Evolutionary conservation across 2,113 vertebrate species (phyloP), one percentile per base, ranked within the genome.

Genomic region (Pollachius pollachius): DNA sequence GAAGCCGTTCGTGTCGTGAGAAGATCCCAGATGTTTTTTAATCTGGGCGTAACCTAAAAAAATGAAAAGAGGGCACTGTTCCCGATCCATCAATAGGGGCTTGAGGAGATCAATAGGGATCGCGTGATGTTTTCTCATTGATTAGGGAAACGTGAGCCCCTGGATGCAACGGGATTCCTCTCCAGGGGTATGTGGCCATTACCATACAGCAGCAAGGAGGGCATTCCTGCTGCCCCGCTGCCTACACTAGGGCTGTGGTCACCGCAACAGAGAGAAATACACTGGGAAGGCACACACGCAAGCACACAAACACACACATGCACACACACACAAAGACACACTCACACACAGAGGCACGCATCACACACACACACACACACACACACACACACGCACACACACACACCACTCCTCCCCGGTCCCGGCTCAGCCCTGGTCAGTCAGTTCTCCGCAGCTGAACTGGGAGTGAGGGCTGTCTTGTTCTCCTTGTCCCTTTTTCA

Each of bases 121-220:
- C 87, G 87, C 79, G 87, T 89, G 90, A 91, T 91, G 87, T 87
- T 91, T 92, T 88, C 84, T 87, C 89, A 92, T 93, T 84, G 91
- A 93, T 93, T 90, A 88, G 84, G 86, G 91, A 90, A 90, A 92
- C 81, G 81, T 85, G 90, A 92, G 86, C 83, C 72, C 64, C 80
- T 89, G 88, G 92, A 91, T 90, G 89, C 89, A 89, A 90, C 83
- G 68, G 76, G 88, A 89, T 86, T 86, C 80, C 84, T 89, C 86
- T 90, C 83, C 34, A 56, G 27, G 21, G 81, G 84, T 83, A 74
- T 72, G 68, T 17, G 56, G 27, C 66, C 54, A 63, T 63, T 19
- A 59, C 58, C 41, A 48, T 48, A 13, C 60, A 17, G 67, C 58
- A 61, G 67, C 23, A 19, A 52, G 41, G 17, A 15, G 19, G 34